Evolutionary conservation across 2,113 vertebrate species (phyloP).

Genomic region (Mesembrinibis cayennensis): DNA sequence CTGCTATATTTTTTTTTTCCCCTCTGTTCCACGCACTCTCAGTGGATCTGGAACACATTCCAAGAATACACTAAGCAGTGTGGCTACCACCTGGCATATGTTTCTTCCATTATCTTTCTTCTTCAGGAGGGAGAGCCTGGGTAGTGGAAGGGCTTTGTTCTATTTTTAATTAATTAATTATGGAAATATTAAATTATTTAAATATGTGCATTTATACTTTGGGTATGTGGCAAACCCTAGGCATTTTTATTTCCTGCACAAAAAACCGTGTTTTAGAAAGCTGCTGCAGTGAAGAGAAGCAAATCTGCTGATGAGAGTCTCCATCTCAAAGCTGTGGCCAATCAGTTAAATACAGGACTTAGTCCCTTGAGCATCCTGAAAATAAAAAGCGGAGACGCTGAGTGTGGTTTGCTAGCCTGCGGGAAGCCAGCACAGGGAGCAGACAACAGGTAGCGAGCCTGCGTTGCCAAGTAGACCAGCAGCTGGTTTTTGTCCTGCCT

Average conservation of each 20-base stretch:
- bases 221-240: background rate
- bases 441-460: background rate
- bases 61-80: background rate
- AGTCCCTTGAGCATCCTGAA: background rate
- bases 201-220: background rate
- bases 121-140: background rate
- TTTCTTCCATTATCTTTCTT: background rate
- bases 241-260: background rate
- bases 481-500: background rate
- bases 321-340: background rate
- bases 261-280: background rate
- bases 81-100: background rate
- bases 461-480: background rate
- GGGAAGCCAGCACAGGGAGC: background rate
- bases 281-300: background rate
- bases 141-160: background rate
- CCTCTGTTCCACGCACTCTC: background rate
- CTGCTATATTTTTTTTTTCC: rapidly evolving
- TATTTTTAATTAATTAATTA: background rate
- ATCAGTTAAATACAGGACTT: background rate
- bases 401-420: background rate
- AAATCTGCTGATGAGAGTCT: background rate
- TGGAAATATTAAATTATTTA: background rate
- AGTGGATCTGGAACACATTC: background rate
- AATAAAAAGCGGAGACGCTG: background rate